Evolutionary conservation across 2,113 vertebrate genomes (phyloP).

Genomic region (Ptilonorhynchus violaceus): DNA sequence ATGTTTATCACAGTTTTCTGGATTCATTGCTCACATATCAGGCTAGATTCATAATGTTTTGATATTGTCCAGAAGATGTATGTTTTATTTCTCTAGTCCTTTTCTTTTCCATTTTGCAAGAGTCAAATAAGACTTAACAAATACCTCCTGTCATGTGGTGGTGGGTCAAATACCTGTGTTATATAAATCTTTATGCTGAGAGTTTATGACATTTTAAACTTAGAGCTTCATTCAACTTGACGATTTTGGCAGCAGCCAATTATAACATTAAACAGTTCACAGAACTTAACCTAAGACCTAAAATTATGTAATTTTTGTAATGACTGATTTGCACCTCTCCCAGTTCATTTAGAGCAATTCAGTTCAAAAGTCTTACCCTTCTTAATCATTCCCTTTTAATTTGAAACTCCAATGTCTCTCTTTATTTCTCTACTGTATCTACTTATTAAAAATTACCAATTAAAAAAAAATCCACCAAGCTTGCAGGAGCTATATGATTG

Average conservation of each 20-base stretch:
- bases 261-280: conserved; percentile 80
- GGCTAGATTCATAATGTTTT: conserved; percentile 73
- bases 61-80: conserved; percentile 88
- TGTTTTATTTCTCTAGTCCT: conserved; percentile 69
- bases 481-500: conserved; percentile 25
- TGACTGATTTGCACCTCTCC: conserved; percentile 65
- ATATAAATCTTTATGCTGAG: conserved; percentile 78
- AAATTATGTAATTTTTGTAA: conserved; percentile 75
- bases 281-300: conserved; percentile 72
- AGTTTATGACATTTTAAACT: conserved; percentile 78
- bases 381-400: conserved; percentile 65
- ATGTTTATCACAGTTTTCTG: conserved; percentile 78
- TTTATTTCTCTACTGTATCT: conserved; percentile 45
- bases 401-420: conserved; percentile 28
- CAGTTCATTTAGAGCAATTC: conserved; percentile 14
- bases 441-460: conserved; percentile 68
- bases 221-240: conserved; percentile 73
- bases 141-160: conserved; percentile 74
- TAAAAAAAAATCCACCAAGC: conserved; percentile 10
- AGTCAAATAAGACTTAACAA: conserved; percentile 86
- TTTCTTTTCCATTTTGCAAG: conserved; percentile 68
- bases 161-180: conserved; percentile 85
- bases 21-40: conserved; percentile 73
- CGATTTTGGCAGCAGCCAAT: conserved; percentile 73
- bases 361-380: conserved; percentile 56